Evolutionary conservation across 2,888 invertebrate genomes (phyloP).

Genomic region (Parnassius smintheus): DNA sequence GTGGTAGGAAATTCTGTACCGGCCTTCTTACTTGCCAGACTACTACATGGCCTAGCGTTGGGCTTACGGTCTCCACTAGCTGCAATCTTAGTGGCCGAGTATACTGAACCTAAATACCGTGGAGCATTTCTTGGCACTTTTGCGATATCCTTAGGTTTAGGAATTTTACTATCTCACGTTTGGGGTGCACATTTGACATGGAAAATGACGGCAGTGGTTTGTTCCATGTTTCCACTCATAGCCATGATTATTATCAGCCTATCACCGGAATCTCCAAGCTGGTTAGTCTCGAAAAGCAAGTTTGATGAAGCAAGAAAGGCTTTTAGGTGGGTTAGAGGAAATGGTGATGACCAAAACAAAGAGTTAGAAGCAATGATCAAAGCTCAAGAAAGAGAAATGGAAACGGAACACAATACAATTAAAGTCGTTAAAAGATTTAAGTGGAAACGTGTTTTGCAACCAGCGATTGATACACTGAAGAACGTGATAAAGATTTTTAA

Average conservation of each 20-base stretch:
- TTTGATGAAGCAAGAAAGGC: slow-evolving; percentile 80
- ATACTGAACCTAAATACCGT: slow-evolving; percentile 82
- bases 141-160: slow-evolving; percentile 82
- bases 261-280: slow-evolving; percentile 84
- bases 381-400: slow-evolving; percentile 57
- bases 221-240: slow-evolving; percentile 72
- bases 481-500: slow-evolving; percentile 63
- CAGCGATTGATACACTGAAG: slow-evolving; percentile 50
- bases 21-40: slow-evolving; percentile 63
- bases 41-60: slow-evolving; percentile 72
- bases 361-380: slow-evolving; percentile 68
- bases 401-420: slow-evolving; percentile 44
- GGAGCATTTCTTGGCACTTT: slow-evolving; percentile 83
- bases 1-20: slow-evolving; percentile 65
- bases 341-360: slow-evolving; percentile 63
- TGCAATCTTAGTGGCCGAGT: slow-evolving; percentile 81
- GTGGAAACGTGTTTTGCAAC: slow-evolving; percentile 49
- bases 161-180: slow-evolving; percentile 83
- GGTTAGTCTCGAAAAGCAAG: slow-evolving; percentile 83
- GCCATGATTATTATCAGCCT: slow-evolving; percentile 69
- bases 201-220: slow-evolving; percentile 80
- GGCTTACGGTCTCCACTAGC: slow-evolving; percentile 79
- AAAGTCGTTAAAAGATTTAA: slow-evolving; percentile 41
- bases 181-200: slow-evolving; percentile 83
- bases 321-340: slow-evolving; percentile 82